These are phyloP conservation scores for Riparia riparia DNA, from an alignment of 2,113 vertebrate genomes.

Conservation along the genomic window DNA sequence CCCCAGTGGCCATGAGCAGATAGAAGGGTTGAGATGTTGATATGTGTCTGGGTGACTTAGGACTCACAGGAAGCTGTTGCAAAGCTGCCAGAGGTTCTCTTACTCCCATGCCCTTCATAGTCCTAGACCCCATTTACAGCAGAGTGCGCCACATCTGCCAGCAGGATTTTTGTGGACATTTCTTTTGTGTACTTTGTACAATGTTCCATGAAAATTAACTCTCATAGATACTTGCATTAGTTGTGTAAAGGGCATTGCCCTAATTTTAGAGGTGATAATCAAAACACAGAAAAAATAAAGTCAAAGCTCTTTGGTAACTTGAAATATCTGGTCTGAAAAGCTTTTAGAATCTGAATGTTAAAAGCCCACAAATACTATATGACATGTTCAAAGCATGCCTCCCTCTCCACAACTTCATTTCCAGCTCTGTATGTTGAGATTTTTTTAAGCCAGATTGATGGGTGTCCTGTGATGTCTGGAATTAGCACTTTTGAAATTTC, in stretches of 20 bases:
- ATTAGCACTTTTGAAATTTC: background rate
- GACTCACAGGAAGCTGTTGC: accelerated
- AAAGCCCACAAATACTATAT: background rate
- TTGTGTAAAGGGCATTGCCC: background rate
- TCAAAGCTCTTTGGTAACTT: background rate
- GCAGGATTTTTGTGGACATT: background rate
- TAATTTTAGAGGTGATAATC: background rate
- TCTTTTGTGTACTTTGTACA: background rate
- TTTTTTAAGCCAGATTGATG: background rate
- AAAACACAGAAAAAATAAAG: background rate
- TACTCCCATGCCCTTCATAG: background rate
- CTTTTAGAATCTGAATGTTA: background rate
- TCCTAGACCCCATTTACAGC: background rate
- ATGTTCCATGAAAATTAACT: background rate
- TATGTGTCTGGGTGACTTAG: background rate
- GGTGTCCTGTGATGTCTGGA: background rate
- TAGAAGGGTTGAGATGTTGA: background rate
- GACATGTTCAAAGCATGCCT: background rate
- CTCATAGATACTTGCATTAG: background rate
- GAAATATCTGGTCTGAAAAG: background rate
- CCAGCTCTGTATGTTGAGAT: background rate
- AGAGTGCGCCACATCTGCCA: background rate
- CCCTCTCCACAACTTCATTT: background rate
- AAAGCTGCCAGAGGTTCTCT: background rate
- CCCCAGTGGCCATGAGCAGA: background rate